phyloP scores from a whole-genome alignment of 2,888 invertebrate genomes.

The Sepiola atlantica region DNA sequence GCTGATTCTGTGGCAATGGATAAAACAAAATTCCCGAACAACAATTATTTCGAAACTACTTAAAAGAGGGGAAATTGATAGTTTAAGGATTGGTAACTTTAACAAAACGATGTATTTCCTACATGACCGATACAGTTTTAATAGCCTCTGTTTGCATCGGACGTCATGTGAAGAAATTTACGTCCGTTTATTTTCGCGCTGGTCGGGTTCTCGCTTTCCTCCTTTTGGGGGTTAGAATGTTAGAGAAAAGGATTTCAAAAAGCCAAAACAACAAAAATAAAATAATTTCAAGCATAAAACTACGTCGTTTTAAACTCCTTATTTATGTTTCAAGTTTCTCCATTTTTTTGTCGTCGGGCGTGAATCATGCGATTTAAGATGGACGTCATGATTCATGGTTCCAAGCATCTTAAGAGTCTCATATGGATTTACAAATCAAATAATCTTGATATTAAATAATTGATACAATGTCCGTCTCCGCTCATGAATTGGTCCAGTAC shows the following conservation, averaged over 20 bases:
- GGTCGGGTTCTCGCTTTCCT: neutral
- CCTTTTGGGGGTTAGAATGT: neutral
- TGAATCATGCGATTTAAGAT: neutral
- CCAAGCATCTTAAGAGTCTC: neutral
- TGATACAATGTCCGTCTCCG: neutral
- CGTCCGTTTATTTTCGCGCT: neutral
- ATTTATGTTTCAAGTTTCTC: neutral
- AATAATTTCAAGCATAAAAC: neutral
- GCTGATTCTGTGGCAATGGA: no score
- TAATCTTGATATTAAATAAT: neutral
- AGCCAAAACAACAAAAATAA: neutral
- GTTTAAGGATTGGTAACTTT: neutral
- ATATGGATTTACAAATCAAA: neutral
- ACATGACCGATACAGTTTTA: neutral
- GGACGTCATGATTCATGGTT: neutral
- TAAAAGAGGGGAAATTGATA: neutral
- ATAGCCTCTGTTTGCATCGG: neutral
- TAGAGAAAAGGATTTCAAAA: neutral
- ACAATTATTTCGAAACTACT: neutral
- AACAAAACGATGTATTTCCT: neutral
- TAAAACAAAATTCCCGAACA: neutral
- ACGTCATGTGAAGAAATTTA: conserved; percentile 8
- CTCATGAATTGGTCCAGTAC: neutral
- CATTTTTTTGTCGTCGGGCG: neutral
- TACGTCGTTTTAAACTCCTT: neutral